Percentiles rank a stretch among this genome's conserved stretches.
Evolutionary conservation across 2,888 invertebrate species (phyloP).

Genomic region (Acanthosoma haemorrhoidale): DNA sequence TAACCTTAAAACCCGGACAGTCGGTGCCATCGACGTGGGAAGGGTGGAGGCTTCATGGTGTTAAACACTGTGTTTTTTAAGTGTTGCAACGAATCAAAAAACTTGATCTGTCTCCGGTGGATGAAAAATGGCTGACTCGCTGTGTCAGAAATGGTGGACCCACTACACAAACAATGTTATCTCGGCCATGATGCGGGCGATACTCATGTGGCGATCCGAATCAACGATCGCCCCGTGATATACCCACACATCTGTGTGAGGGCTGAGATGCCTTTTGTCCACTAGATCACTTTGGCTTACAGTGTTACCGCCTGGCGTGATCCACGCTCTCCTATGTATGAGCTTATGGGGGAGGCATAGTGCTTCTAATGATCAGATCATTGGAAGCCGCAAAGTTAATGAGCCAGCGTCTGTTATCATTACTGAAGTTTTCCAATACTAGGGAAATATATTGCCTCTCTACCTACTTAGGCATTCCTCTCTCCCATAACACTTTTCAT

Average conservation of each 20-base stretch:
- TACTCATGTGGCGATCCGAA: background rate
- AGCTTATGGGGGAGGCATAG: background rate
- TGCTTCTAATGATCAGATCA: too few relatives aligned
- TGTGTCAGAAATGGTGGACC: too few relatives aligned
- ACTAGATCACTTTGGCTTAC: background rate
- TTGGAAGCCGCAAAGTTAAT: too few relatives aligned
- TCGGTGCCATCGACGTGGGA: too few relatives aligned
- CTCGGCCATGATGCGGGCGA: background rate
- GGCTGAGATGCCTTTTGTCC: too few relatives aligned
- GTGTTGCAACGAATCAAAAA: too few relatives aligned
- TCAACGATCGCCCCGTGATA: background rate
- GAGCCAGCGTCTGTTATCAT: background rate
- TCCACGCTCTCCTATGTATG: background rate
- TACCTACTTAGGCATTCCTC: background rate
- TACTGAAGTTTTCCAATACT: background rate
- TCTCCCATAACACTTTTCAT: background rate
- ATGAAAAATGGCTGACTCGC: too few relatives aligned
- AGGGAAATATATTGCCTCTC: background rate
- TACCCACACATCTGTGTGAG: background rate
- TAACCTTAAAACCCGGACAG: too few relatives aligned
- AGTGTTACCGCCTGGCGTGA: background rate
- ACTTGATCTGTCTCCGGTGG: too few relatives aligned
- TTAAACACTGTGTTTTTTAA: too few relatives aligned
- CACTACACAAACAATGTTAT: too few relatives aligned
- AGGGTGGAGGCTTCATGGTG: too few relatives aligned